A percentile compares a stretch with the other conserved stretches of the same genome.
These are phyloP conservation scores for Chaenogobius annularis DNA, from an alignment of 2,113 vertebrate species.

Conservation along the genomic window DNA sequence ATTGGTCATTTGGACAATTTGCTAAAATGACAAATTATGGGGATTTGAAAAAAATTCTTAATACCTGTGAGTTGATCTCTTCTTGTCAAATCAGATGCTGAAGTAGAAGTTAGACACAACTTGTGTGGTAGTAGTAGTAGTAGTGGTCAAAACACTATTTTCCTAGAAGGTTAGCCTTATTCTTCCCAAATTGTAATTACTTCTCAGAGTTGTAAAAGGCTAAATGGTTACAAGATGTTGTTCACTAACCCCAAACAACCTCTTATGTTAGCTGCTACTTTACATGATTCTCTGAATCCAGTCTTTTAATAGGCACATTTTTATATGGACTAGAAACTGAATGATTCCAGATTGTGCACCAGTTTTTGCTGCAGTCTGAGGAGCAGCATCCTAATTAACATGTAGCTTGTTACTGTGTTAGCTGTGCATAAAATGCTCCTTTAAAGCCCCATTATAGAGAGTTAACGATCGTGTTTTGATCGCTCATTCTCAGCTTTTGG, in stretches of 20 bases:
- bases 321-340: neutral
- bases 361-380: neutral
- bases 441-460: constrained; percentile 1
- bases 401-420: constrained; percentile 11
- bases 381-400: constrained; percentile 11
- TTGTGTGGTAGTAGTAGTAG: too few relatives aligned
- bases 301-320: neutral
- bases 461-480: neutral
- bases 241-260: constrained; percentile 8
- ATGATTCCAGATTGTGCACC: neutral
- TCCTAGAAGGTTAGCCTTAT: too few relatives aligned
- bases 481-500: constrained; percentile 2
- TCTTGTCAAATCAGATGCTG: too few relatives aligned
- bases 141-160: too few relatives aligned
- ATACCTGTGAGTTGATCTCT: too few relatives aligned
- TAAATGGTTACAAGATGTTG: constrained; percentile 2
- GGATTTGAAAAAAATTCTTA: too few relatives aligned
- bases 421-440: constrained; percentile 8
- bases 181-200: neutral
- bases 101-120: too few relatives aligned
- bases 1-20: too few relatives aligned
- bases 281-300: neutral
- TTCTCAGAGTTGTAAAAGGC: neutral
- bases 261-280: neutral
- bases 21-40: too few relatives aligned